A percentile compares a stretch with the other conserved stretches of the same genome.
phyloP scores from a whole-genome alignment of 92 coral and sea anemone genomes.

The Actinostola sp. region DNA sequence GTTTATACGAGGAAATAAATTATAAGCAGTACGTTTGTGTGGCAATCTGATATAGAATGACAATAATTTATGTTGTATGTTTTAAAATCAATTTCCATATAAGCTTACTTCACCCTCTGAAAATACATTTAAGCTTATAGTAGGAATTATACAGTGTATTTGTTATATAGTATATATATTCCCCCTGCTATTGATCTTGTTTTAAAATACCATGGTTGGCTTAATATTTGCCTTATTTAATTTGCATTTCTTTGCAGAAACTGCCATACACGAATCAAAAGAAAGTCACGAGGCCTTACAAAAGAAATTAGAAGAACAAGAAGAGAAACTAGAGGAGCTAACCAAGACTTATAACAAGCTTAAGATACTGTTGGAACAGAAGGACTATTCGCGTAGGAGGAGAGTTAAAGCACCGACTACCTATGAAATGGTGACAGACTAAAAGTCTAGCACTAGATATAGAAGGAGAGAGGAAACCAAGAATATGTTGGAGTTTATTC shows the following conservation, averaged over 20 bases:
- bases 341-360: slow-evolving; percentile 17
- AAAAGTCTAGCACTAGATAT: slow-evolving; percentile 35
- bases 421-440: slow-evolving; percentile 32
- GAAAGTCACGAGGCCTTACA: background rate
- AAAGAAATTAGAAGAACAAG: slow-evolving; percentile 12
- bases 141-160: too few species aligned
- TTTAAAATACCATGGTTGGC: too few species aligned
- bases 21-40: too few species aligned
- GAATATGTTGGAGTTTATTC: slow-evolving; percentile 43
- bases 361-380: slow-evolving; percentile 16
- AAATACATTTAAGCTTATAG: too few species aligned
- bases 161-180: too few species aligned
- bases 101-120: too few species aligned
- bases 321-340: slow-evolving; percentile 25
- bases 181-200: too few species aligned
- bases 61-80: too few species aligned
- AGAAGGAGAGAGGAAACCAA: slow-evolving; percentile 52
- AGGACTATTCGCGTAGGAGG: slow-evolving; percentile 8
- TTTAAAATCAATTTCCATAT: too few species aligned
- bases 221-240: background rate
- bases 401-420: background rate
- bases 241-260: slow-evolving; percentile 16
- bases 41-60: too few species aligned
- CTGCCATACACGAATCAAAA: slow-evolving; percentile 8
- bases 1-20: too few species aligned